Evolutionary conservation across 2,113 vertebrate genomes (phyloP).

Genomic region (Eretmochelys imbricata): DNA sequence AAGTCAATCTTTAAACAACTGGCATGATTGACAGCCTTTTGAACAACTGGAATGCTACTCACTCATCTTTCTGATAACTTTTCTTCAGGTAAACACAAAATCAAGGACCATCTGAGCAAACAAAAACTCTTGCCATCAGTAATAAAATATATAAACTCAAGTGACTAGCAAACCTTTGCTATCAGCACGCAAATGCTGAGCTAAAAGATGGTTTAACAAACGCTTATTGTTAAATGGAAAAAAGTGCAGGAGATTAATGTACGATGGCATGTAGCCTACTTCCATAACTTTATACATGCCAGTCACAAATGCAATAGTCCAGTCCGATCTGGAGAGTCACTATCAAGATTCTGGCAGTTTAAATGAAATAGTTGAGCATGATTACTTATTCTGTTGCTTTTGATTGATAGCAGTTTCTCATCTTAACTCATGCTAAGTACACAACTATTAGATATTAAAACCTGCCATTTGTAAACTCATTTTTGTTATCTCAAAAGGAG

Average conservation of each 20-base stretch:
- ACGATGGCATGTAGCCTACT: neutral
- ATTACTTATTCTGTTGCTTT: neutral
- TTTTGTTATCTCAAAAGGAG: accelerated
- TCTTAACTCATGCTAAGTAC: neutral
- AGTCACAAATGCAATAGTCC: neutral
- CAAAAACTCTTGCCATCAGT: neutral
- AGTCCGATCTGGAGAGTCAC: neutral
- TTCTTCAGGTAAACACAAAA: neutral
- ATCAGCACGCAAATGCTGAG: neutral
- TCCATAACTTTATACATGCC: neutral
- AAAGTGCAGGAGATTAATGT: neutral
- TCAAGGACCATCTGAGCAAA: neutral
- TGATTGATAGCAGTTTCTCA: neutral
- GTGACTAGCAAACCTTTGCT: neutral
- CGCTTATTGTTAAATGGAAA: neutral
- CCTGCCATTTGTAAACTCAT: neutral
- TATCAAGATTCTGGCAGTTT: accelerated
- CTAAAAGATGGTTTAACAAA: neutral
- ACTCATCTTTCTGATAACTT: neutral
- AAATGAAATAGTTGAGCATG: neutral
- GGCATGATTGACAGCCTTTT: neutral
- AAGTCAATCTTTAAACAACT: neutral
- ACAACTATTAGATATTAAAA: neutral
- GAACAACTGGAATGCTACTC: neutral
- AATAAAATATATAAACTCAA: neutral